Base-by-base conservation (phyloP, 1,140 invertebrate genomes). In the Philaenus spumarius region DNA sequence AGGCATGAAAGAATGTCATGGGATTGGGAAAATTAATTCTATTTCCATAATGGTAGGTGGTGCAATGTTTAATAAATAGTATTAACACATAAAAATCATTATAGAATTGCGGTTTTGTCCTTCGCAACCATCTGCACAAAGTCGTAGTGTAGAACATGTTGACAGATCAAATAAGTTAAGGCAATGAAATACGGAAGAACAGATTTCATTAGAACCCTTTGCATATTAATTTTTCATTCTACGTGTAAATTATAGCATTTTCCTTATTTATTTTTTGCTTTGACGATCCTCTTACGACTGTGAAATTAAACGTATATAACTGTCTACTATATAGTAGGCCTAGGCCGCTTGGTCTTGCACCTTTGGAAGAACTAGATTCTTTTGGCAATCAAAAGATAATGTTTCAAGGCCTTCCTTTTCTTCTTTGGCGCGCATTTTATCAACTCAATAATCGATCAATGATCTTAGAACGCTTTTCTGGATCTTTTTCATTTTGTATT, bases 231-330 rank as follows among this genome's bases (percentile, higher is more conserved):
- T 9, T 35, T 17, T 35, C 30, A 57, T 53, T 19, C 42, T 7
- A 9, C 14, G 20, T 45, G 6, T 7, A 15, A 15, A 7, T 45
- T 45, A 45, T 45, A 5, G 39, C 34, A 37, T 58, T 58, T 30
- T 51, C 23, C 37, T 34, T 55, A 26, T 15, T 55, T 39, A 37
- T 26, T 22, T 39, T 55, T 14, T 23, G 19, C 20, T 26, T 55
- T 19, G 57, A 55, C 23, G 40, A 19, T 12, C 57, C 48, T 37
- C 47, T 23, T 23, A n/a, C 15, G 23, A 60, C 42, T 26, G 58
- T 60, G 11, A 59, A 60, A 60, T 59, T 60, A 34, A 42, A 60
- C 12, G 42, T 24, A 34, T 59, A 60, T 20, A 60, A 23, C 37
- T 60, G 58, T 17, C 45, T 19, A 19, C 40, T 60, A 40, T 60